Conservation (phyloP, 2,113 vertebrate genomes). For the Rhineura floridana region DNA sequence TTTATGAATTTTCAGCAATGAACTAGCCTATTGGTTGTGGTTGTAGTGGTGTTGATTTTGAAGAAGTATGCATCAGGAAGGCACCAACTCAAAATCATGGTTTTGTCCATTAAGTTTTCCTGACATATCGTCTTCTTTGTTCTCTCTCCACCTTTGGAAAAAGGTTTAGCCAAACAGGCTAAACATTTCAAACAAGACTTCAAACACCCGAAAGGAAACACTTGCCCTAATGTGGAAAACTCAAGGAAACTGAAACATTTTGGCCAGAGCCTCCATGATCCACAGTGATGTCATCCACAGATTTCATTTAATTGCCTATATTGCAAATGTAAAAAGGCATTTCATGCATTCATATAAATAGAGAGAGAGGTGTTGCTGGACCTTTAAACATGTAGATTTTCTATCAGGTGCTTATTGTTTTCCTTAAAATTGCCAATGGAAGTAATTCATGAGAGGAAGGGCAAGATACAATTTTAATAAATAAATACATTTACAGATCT, state of each 20-base stretch:
- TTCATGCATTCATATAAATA: not conserved
- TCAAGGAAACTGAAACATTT: not conserved
- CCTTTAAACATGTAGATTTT: not conserved
- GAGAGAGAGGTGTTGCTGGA: not conserved
- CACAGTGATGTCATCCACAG: not conserved
- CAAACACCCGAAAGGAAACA: not conserved
- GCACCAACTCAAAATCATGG: no score
- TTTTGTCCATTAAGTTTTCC: not conserved
- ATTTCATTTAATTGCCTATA: not conserved
- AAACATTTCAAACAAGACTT: not conserved
- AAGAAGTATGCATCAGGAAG: not conserved
- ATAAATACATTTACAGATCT: no score
- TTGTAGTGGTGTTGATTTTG: no score
- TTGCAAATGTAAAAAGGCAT: not conserved
- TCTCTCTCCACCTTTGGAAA: not conserved
- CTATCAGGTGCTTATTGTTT: not conserved
- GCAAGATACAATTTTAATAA: no score
- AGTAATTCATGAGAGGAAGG: no score
- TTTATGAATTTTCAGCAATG: not conserved
- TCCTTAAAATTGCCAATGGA: not conserved
- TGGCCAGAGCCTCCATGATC: no score
- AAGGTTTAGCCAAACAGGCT: not conserved
- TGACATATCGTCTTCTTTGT: not conserved
- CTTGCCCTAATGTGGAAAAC: not conserved
- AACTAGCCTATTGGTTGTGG: not conserved